Evolutionary conservation across 2,113 vertebrate species (phyloP), one percentile per base, ranked within the genome.

Genomic region (Xiphorhynchus elegans): DNA sequence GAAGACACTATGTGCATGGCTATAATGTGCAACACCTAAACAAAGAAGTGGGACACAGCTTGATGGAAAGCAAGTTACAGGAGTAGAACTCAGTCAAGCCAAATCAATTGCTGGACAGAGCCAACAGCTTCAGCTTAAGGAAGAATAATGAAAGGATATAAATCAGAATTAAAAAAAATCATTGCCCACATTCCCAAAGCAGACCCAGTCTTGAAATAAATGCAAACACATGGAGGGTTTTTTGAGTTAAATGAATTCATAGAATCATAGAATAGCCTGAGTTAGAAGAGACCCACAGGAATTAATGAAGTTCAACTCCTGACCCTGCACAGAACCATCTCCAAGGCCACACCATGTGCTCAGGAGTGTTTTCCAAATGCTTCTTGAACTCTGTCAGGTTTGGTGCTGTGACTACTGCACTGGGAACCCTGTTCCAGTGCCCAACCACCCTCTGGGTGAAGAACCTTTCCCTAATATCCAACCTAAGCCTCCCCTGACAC

Each of bases 401-500:
- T 62, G 24, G 6, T 60, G 28, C 62, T 67, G 28, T 52, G 39
- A 53, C 18, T 12, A n/a, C 18, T 39, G 25, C 11, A 28, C 13
- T 40, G 19, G 8, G 7, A 7, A 39, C 6, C 23, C 37, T 20
- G 10, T 89, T 74, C 35, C 33, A n/a, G 60, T 37, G 52, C 33
- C 23, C 44, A 74, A 0, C 5, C 21, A 67, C 37, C 10, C 3
- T 60, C 46, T 53, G 17, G 6, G 6, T 40, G 17, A 40, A 40
- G 19, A 75, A 26, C 7, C 7, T 40, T 47, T 62, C 31, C 1
- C 13, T 47, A 6, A 10, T 55, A 47, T 7, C n/a, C 11, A 47
- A 0, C 29, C 13, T 47, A 35, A 49, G 0, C 20, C 11, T 76
- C 6, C 26, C 37, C 39, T 68, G 40, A 26, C 16, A 24, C 23